Percentiles rank a stretch among this genome's conserved stretches.
phyloP scores from a whole-genome alignment of 2,113 vertebrate species.

The Myrmecophaga tridactyla region DNA sequence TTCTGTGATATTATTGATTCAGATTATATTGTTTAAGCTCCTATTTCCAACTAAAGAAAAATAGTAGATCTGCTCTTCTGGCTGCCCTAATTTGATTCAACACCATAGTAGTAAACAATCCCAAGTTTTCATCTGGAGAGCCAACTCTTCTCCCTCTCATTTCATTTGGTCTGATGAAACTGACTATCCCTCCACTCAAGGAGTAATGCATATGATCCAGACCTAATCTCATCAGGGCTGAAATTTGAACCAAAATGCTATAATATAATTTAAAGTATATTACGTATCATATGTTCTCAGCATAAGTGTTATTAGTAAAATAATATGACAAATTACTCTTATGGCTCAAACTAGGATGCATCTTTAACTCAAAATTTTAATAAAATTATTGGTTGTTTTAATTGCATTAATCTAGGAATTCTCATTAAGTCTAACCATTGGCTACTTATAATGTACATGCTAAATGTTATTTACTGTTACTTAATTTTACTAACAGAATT shows the following conservation, averaged over 20 bases:
- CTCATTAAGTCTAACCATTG: too few species aligned
- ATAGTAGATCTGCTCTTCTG: background rate
- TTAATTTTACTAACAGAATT: too few species aligned
- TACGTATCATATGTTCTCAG: too few species aligned
- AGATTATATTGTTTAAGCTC: background rate
- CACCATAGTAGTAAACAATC: background rate
- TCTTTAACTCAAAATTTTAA: too few species aligned
- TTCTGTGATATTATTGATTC: background rate
- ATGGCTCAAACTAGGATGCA: too few species aligned
- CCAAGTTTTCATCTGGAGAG: background rate
- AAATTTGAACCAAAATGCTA: background rate
- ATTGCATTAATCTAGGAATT: too few species aligned
- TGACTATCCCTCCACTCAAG: accelerated
- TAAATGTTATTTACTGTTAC: too few species aligned
- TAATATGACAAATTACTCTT: too few species aligned
- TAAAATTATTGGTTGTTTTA: too few species aligned
- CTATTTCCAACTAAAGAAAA: background rate
- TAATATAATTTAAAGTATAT: background rate
- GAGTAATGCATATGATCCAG: background rate
- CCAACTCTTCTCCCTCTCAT: background rate
- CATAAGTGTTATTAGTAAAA: too few species aligned
- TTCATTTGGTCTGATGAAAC: background rate
- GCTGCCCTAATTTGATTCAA: background rate
- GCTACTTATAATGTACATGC: too few species aligned
- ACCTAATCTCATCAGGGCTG: background rate